phyloP scores from a whole-genome alignment of 2,797 vertebrate species.

The Phrynocephalus forsythii region DNA sequence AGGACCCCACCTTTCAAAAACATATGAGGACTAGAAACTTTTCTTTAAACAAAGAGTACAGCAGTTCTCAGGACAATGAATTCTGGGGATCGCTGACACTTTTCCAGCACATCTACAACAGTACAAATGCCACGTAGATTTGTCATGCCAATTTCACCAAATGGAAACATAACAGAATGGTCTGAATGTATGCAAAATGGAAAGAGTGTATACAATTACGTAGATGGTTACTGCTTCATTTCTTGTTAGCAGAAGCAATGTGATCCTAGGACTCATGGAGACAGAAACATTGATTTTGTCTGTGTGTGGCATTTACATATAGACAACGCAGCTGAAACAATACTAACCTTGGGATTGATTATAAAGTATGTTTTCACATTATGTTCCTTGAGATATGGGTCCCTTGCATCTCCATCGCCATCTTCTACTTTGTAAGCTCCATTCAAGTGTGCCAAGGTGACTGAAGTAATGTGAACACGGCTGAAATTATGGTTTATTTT shows the following conservation, averaged over 20 bases:
- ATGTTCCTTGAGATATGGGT: constrained; percentile 95
- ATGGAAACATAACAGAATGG: no score
- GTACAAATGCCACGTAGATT: neutral
- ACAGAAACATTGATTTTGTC: constrained; percentile 24
- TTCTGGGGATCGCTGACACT: neutral
- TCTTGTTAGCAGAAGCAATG: neutral
- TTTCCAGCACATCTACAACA: neutral
- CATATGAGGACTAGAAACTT: neutral
- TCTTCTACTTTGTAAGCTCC: constrained; percentile 95
- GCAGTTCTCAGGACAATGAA: neutral
- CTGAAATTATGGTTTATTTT: constrained; percentile 77
- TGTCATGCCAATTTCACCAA: neutral
- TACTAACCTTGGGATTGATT: constrained; percentile 96
- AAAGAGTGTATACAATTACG: neutral
- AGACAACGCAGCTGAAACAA: constrained; percentile 40
- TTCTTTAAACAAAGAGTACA: neutral
- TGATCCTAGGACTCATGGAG: constrained; percentile 26
- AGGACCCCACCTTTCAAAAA: neutral
- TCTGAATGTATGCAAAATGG: neutral
- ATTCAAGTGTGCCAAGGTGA: constrained; percentile 94
- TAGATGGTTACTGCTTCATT: neutral
- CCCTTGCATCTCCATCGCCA: constrained; percentile 91
- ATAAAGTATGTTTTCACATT: constrained; percentile 93
- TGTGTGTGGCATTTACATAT: constrained; percentile 1
- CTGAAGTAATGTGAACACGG: constrained; percentile 96